Conservation (phyloP, 2,888 invertebrate species). For the Yponomeuta malinellus region DNA sequence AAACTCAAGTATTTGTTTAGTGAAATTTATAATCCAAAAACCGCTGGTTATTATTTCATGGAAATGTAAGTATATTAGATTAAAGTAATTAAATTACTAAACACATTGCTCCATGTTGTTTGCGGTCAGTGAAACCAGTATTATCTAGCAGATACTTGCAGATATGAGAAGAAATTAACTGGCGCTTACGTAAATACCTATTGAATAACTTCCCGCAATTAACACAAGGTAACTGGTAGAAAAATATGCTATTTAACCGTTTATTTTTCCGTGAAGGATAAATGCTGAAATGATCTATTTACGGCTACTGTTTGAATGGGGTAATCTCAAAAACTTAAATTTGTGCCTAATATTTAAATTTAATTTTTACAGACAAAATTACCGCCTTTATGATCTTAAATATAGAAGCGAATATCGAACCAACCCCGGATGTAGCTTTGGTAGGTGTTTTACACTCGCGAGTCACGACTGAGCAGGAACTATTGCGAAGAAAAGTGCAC, state of each 20-base stretch:
- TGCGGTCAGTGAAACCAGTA: neutral
- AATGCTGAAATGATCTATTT: neutral
- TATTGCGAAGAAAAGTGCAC: neutral
- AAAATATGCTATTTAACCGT: neutral
- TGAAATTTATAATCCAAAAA: too few relatives aligned
- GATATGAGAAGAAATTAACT: neutral
- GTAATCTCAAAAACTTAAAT: too few relatives aligned
- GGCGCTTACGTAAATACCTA: neutral
- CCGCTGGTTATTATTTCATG: too few relatives aligned
- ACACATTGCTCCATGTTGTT: neutral
- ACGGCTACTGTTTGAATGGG: neutral
- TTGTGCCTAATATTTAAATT: too few relatives aligned
- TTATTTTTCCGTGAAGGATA: neutral
- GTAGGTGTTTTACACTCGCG: neutral
- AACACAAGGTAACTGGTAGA: neutral
- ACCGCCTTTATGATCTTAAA: too few relatives aligned
- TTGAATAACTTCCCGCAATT: neutral
- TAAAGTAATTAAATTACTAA: neutral
- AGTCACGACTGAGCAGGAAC: neutral
- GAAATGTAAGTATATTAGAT: too few relatives aligned
- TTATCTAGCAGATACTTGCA: neutral
- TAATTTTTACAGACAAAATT: too few relatives aligned
- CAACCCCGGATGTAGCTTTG: too few relatives aligned
- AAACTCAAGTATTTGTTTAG: too few relatives aligned
- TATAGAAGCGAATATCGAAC: too few relatives aligned